Conservation (phyloP, 2,888 invertebrate species). For the Esperia sulphurella region DNA sequence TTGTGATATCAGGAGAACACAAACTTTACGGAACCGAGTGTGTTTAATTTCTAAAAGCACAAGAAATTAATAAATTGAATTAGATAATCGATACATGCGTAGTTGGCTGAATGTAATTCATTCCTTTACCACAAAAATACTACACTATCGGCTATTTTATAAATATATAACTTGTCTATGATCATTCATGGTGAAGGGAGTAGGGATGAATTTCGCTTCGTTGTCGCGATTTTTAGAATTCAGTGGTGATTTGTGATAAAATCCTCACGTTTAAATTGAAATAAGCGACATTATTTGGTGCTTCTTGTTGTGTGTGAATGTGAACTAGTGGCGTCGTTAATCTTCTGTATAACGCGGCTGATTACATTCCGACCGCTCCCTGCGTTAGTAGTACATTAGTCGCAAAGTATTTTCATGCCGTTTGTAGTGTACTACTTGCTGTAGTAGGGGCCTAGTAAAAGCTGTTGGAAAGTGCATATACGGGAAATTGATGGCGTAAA, state of each 20-base stretch:
- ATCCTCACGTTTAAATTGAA: conserved; percentile 49
- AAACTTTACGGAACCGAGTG: too few relatives aligned
- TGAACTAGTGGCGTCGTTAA: conserved; percentile 32
- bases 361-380: conserved; percentile 74
- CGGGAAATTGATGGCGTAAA: conserved; percentile 64
- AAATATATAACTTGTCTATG: conserved; percentile 49
- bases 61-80: too few relatives aligned
- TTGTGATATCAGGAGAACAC: too few relatives aligned
- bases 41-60: too few relatives aligned
- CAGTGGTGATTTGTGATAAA: conserved; percentile 57
- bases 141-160: background rate
- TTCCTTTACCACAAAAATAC: background rate
- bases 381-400: conserved; percentile 63
- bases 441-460: conserved; percentile 72
- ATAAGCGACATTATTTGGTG: conserved; percentile 54
- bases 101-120: background rate
- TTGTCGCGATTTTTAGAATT: conserved; percentile 66
- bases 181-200: conserved; percentile 62
- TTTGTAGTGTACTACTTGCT: conserved; percentile 64
- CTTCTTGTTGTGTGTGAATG: conserved; percentile 43
- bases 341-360: conserved; percentile 40
- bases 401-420: conserved; percentile 72
- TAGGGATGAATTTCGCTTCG: conserved; percentile 71
- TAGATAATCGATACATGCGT: too few relatives aligned
- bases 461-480: conserved; percentile 76